phyloP scores from a whole-genome alignment of 2,888 invertebrate genomes.

The Dioctria linearis region DNA sequence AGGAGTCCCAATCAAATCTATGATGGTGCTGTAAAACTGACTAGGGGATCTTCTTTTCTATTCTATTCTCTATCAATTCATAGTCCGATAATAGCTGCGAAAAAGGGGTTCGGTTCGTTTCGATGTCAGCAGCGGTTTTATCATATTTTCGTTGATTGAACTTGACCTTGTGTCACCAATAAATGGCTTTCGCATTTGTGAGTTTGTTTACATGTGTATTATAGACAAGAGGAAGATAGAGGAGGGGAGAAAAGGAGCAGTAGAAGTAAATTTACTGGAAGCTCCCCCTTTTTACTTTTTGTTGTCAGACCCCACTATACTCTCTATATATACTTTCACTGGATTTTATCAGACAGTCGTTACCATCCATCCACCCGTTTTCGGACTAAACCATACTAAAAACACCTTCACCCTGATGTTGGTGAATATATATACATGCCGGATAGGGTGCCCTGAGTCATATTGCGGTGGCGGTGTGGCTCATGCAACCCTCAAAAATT shows the following conservation, averaged over 20 bases:
- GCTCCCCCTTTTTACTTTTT: background rate
- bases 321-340: slow-evolving; percentile 4
- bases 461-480: background rate
- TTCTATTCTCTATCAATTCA: background rate
- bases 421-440: slow-evolving; percentile 1
- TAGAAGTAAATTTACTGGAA: background rate
- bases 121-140: background rate
- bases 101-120: slow-evolving; percentile 16
- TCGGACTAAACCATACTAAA: slow-evolving; percentile 16
- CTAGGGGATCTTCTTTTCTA: slow-evolving; percentile 19
- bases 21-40: background rate
- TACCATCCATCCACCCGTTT: background rate
- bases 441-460: slow-evolving; percentile 1
- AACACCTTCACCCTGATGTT: background rate
- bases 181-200: slow-evolving; percentile 15
- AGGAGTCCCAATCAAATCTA: slow-evolving; percentile 29
- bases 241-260: background rate
- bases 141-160: slow-evolving; percentile 48
- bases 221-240: background rate
- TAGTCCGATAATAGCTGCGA: background rate
- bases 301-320: slow-evolving; percentile 21
- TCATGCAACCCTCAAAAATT: slow-evolving; percentile 49
- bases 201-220: background rate
- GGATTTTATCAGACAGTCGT: slow-evolving; percentile 5
- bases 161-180: slow-evolving; percentile 51